phyloP scores from a whole-genome alignment of 1,140 invertebrate species.

The Orussus abietinus region DNA sequence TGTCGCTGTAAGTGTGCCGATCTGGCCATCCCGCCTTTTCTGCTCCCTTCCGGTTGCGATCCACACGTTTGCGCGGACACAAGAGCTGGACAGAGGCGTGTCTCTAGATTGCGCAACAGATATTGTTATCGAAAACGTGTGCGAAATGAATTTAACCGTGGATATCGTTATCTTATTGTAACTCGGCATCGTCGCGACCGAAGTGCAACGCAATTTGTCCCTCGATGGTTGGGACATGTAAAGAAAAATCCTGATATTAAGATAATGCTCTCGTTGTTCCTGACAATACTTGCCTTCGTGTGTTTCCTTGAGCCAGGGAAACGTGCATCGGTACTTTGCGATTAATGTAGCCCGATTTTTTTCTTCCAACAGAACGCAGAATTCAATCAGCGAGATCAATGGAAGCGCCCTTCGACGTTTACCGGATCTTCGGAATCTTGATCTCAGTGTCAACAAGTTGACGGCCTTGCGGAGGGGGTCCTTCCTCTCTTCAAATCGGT shows the following conservation, averaged over 20 bases:
- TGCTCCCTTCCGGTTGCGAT: too few species aligned
- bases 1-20: conserved; percentile 39
- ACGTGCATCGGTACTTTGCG: neutral
- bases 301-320: too few species aligned
- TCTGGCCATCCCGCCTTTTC: neutral
- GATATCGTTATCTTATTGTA: conserved; percentile 16
- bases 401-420: conserved; percentile 60
- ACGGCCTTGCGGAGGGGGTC: conserved; percentile 52
- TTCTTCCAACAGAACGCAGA: conserved; percentile 55
- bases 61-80: too few species aligned
- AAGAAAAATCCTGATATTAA: too few species aligned
- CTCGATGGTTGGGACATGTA: neutral
- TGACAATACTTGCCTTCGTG: too few species aligned
- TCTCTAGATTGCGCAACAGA: too few species aligned
- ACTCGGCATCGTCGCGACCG: conserved; percentile 42
- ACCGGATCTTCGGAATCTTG: conserved; percentile 56
- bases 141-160: conserved; percentile 44
- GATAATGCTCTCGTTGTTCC: too few species aligned
- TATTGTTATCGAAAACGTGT: too few species aligned
- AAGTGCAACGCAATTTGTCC: conserved; percentile 7
- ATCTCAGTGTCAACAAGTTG: conserved; percentile 64
- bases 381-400: conserved; percentile 61
- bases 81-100: too few species aligned
- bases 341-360: conserved; percentile 38
- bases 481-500: conserved; percentile 48